Base-by-base conservation (phyloP, 2,113 vertebrate genomes). In the Lycocorax pyrrhopterus region DNA sequence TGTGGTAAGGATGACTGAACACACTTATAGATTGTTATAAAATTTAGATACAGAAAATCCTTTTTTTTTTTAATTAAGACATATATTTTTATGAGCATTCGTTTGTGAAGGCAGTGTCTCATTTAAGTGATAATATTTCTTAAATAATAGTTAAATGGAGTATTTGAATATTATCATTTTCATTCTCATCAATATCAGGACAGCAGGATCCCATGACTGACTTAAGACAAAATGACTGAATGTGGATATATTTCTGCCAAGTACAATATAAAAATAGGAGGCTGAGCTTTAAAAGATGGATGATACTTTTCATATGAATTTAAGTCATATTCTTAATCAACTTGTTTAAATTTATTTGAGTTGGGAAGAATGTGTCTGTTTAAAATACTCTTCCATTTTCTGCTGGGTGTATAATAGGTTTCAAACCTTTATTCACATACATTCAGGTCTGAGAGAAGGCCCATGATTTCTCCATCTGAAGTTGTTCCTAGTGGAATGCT, bases 311-410 rank as follows among this genome's bases (percentile, higher is more conserved):
- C 32, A 9, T 68, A 30, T 89, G 29, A 73, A 87, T 85, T 79
- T 59, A 90, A 89, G 63, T 69, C 39, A 41, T 83, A 83, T 71
- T 91, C n/a, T 79, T 89, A 88, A 91, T 80, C 83, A 92, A 37
- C 25, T 74, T 35, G 32, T 84, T 92, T 71, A 83, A 93, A 91
- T 89, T 77, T 58, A 55, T 87, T 90, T 53, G 41, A 79, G 35
- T 83, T 52, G 47, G 78, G 41, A 55, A 91, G 35, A 75, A 73
- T 56, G 16, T 56, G 32, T 66, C 68, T 88, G 16, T 43, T 82
- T 77, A 29, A 84, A 94, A 72, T 44, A 67, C 35, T 81, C 23
- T 60, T 91, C 26, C 13, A 12, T 84, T 95, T 94, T 89, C 68
- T 76, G 1, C 51, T 60, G 32, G 7, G 6, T 37, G 21, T 37